Evolutionary conservation across 2,797 vertebrate species (phyloP).

Genomic region (Hirundo rustica): DNA sequence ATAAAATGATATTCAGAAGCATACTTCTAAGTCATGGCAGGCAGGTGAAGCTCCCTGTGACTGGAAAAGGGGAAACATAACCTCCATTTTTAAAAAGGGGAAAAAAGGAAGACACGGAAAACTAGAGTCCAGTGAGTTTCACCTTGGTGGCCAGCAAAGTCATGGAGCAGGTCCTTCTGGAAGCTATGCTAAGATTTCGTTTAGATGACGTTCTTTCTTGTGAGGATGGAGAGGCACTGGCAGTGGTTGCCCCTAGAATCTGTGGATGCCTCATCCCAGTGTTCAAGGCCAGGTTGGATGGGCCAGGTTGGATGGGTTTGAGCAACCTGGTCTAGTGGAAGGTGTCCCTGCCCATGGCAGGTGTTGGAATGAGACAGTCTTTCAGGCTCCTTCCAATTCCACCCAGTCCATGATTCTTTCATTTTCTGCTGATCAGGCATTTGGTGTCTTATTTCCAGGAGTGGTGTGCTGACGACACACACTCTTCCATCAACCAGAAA

Average conservation of each 20-base stretch:
- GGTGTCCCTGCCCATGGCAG: not conserved
- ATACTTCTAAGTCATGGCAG: not conserved
- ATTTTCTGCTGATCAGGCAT: not conserved
- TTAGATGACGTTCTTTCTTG: not conserved
- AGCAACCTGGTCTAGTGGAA: not conserved
- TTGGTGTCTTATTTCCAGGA: not conserved
- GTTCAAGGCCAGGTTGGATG: too few species aligned
- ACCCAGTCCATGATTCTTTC: not conserved
- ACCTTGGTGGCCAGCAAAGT: not conserved
- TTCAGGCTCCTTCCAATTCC: not conserved
- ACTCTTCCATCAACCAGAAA: not conserved
- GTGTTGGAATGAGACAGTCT: not conserved
- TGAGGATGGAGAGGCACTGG: not conserved
- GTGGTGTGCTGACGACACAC: not conserved
- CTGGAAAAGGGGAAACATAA: not conserved
- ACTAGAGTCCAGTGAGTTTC: not conserved
- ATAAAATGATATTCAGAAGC: not conserved
- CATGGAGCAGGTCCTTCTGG: not conserved
- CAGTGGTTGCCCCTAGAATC: not conserved
- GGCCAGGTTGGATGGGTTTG: not conserved
- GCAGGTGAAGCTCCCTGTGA: not conserved
- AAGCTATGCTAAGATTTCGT: not conserved
- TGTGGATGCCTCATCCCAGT: not conserved
- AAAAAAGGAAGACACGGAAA: fast-evolving
- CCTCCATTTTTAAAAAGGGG: not conserved